These are phyloP conservation scores for Rhinichthys klamathensis DNA, from an alignment of 2,113 vertebrate species.

Conservation along the genomic window DNA sequence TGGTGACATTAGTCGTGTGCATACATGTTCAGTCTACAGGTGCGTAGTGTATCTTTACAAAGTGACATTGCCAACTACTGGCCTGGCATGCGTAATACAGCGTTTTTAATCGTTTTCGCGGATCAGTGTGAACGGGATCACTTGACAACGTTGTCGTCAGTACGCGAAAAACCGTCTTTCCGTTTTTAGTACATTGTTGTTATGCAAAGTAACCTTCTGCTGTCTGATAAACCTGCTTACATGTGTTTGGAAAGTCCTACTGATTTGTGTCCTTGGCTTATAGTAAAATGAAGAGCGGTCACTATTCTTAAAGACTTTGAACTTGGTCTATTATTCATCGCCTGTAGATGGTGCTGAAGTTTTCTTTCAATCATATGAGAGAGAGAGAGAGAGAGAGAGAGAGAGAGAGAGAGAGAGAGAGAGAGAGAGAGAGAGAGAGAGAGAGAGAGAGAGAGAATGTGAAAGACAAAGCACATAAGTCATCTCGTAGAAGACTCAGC, in stretches of 20 bases:
- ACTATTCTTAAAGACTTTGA: neutral
- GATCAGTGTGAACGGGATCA: too few relatives aligned
- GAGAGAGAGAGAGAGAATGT: neutral
- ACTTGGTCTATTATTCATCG: neutral
- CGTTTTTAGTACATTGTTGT: too few relatives aligned
- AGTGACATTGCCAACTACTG: too few relatives aligned
- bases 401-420: neutral
- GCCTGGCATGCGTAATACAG: too few relatives aligned
- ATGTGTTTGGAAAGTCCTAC: neutral
- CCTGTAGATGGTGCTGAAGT: conserved; percentile 50
- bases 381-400: neutral
- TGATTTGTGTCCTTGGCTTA: neutral
- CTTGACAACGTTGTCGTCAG: too few relatives aligned
- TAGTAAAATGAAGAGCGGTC: conserved; percentile 12
- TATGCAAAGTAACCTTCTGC: neutral
- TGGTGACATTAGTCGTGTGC: too few relatives aligned
- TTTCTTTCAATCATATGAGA: conserved; percentile 12
- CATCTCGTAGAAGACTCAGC: conserved; percentile 28
- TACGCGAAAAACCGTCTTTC: too few relatives aligned
- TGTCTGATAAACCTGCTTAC: neutral
- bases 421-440: neutral
- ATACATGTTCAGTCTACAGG: too few relatives aligned
- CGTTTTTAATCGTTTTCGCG: too few relatives aligned
- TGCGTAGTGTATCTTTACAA: too few relatives aligned
- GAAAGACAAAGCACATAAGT: conserved; percentile 38